A percentile compares a stretch with the other conserved stretches of the same genome.
phyloP scores from a whole-genome alignment of 1,140 invertebrate genomes.

The Meloidogyne floridensis region DNA sequence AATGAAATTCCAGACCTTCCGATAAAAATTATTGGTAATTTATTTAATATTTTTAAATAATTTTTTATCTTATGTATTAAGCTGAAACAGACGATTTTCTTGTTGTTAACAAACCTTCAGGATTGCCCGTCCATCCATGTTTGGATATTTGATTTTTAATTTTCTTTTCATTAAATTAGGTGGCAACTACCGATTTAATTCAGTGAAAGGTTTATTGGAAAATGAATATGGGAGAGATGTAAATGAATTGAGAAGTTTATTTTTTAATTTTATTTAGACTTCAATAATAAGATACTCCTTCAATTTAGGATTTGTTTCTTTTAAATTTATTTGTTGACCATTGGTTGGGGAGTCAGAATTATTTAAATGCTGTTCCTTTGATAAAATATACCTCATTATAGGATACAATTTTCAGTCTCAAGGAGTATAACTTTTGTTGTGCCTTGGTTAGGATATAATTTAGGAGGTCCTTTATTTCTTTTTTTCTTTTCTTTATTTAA shows the following conservation, averaged over 20 bases:
- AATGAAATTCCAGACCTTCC: conserved; percentile 32
- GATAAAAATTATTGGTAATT: conserved; percentile 73
- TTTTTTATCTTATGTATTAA: conserved; percentile 34
- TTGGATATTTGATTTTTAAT: conserved; percentile 64
- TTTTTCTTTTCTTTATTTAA: not conserved
- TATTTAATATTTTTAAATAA: not conserved
- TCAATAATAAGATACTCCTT: too few species aligned
- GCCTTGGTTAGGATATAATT: too few species aligned
- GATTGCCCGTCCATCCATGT: conserved; percentile 87
- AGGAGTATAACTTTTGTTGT: too few species aligned
- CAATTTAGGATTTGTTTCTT: too few species aligned
- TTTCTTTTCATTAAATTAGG: conserved; percentile 24
- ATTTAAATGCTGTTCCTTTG: too few species aligned
- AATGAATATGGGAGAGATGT: conserved; percentile 41
- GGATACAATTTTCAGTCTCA: too few species aligned
- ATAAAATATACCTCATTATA: too few species aligned
- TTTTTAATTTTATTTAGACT: not conserved
- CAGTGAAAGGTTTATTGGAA: conserved; percentile 53
- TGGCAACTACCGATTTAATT: conserved; percentile 59
- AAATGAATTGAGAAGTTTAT: conserved; percentile 41
- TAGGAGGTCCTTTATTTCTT: not conserved
- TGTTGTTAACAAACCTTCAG: conserved; percentile 98
- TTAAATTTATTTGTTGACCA: too few species aligned
- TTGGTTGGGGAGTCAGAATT: too few species aligned
- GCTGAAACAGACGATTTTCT: conserved; percentile 95